phyloP scores from a whole-genome alignment of 1,140 invertebrate species.

The Gonatopus flavifemur region DNA sequence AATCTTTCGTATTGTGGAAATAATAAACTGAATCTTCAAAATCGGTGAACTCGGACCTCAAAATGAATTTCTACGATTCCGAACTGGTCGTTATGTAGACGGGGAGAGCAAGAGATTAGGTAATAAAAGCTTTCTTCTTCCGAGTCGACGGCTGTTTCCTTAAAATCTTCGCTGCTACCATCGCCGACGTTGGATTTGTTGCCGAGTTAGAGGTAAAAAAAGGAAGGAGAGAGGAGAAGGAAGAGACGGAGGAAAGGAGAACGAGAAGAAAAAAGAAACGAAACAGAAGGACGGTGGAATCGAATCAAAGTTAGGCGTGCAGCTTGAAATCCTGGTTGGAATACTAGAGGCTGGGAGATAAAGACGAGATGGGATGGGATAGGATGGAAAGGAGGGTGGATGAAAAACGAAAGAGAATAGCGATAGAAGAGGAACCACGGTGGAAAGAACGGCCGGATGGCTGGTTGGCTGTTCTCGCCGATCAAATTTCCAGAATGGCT shows the following conservation, averaged over 20 bases:
- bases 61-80: too few relatives aligned
- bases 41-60: too few relatives aligned
- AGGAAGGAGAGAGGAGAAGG: conserved; percentile 3
- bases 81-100: too few relatives aligned
- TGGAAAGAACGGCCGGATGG: conserved; percentile 28
- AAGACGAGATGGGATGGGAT: conserved; percentile 14
- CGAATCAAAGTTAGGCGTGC: conserved; percentile 50
- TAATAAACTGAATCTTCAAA: too few relatives aligned
- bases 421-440: conserved; percentile 13
- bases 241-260: conserved; percentile 8
- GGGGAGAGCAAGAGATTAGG: neutral
- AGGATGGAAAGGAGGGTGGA: conserved; percentile 23
- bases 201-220: conserved; percentile 12
- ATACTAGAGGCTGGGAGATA: conserved; percentile 7
- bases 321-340: conserved; percentile 32
- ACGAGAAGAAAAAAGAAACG: conserved; percentile 23
- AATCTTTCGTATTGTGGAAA: too few relatives aligned
- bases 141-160: too few relatives aligned
- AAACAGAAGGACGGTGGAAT: conserved; percentile 35
- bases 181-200: conserved; percentile 8
- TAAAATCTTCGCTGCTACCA: neutral
- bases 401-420: conserved; percentile 22
- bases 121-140: too few relatives aligned
- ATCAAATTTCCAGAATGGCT: conserved; percentile 49
- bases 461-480: conserved; percentile 40